Base-by-base conservation (phyloP, 2,888 invertebrate species). In the Notodonta dromedarius region DNA sequence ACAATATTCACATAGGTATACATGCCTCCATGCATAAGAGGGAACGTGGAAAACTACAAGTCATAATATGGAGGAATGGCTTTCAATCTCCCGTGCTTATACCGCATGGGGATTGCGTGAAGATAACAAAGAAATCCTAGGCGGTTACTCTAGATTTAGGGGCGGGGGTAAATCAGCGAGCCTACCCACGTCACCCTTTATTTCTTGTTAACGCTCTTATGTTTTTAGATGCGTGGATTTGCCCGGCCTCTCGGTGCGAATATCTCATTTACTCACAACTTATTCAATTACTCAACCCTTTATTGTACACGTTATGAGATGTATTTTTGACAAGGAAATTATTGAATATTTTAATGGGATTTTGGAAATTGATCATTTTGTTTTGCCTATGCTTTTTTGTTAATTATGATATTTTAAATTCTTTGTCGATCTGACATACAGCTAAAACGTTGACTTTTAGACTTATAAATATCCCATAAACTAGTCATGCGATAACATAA, bases 301-400 rank as follows among this genome's bases (percentile, higher is more conserved):
- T 62, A 61, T 24, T 51, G 48, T 64, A 59, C 56, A 60, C 53
- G 65, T 57, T 65, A 65, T 59, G 60, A 58, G 24, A 51, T 73
- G 54, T 57, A 60, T 53, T 61, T 61, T 63, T 73, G 68, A 67
- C 64, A 60, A 62, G 62, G 64, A 75, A 66, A 71, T 67, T 69
- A 76, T 76, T 73, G 61, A 56, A 64, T 66, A 54, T 70, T 71
- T 65, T 73, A 73, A 74, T 71, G 65, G 76, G 58, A 35, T 52
- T 52, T 35, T 52, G 32, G 13, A 52, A 52, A 24, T 32, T 32
- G 13, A 52, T 32, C 2, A 2, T 5, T 12, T 32, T 35, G 13
- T n/a, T n/a, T n/a, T n/a, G n/a, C n/a, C n/a, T n/a, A n/a, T 50
- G 50, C 24, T 24, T 24, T 24, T 24, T 24, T 24, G 24, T 24